Conservation (phyloP, 2,113 vertebrate species). For the Xiphophorus hellerii region DNA sequence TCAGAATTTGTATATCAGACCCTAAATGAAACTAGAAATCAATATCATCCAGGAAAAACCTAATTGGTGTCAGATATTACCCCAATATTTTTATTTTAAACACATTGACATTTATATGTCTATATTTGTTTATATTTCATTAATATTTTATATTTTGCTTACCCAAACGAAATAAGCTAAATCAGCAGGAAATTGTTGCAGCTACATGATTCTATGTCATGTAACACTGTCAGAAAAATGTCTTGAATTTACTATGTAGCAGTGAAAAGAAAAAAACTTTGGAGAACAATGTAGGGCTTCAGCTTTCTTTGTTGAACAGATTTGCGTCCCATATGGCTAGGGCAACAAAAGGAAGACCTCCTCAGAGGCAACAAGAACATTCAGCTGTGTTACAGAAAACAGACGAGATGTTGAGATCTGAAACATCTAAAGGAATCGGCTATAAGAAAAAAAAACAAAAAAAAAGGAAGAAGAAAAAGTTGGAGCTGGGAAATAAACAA, state of each 20-base stretch:
- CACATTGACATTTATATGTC: too few relatives aligned
- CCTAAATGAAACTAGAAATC: too few relatives aligned
- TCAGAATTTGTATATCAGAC: too few relatives aligned
- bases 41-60: too few relatives aligned
- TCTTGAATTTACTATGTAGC: conserved; percentile 30
- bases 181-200: conserved; percentile 13
- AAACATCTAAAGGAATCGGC: conserved; percentile 61
- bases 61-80: too few relatives aligned
- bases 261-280: conserved; percentile 27
- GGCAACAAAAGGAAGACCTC: conserved; percentile 61
- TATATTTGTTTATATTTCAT: neutral
- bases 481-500: conserved; percentile 61
- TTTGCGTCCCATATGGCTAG: conserved; percentile 65
- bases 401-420: conserved; percentile 61
- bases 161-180: neutral
- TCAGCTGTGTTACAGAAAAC: conserved; percentile 48
- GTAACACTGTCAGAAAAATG: conserved; percentile 16
- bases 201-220: conserved; percentile 32
- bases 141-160: neutral
- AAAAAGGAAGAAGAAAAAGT: conserved; percentile 38
- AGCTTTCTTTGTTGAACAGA: conserved; percentile 55
- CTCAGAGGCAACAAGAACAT: conserved; percentile 51
- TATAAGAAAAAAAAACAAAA: conserved; percentile 32
- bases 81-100: too few relatives aligned
- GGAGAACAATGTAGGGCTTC: conserved; percentile 33